Evolutionary conservation across 2,888 invertebrate genomes (phyloP).

Genomic region (Torymus tubicola): DNA sequence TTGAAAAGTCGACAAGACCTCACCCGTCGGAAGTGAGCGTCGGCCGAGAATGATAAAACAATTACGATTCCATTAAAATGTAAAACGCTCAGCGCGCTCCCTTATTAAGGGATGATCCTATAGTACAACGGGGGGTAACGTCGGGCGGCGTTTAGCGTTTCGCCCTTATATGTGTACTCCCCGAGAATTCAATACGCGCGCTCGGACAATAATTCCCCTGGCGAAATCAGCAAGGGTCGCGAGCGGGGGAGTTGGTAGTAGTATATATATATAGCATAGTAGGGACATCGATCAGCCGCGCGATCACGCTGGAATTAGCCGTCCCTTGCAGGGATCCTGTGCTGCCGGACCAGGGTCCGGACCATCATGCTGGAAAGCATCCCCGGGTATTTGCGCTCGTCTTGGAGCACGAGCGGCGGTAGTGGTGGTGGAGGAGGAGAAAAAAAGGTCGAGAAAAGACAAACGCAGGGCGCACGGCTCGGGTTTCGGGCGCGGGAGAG

Average conservation of each 20-base stretch:
- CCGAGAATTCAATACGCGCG: conserved; percentile 42
- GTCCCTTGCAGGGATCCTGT: conserved; percentile 71
- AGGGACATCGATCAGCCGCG: conserved; percentile 74
- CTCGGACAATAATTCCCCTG: conserved; percentile 63
- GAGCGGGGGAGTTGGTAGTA: conserved; percentile 63
- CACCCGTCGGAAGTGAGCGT: conserved; percentile 6
- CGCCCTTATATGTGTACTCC: not conserved
- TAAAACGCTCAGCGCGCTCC: conserved; percentile 43
- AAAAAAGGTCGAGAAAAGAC: conserved; percentile 55
- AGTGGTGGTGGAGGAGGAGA: too few species aligned
- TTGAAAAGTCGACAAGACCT: too few species aligned
- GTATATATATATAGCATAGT: too few species aligned
- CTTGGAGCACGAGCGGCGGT: too few species aligned
- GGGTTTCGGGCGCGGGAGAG: too few species aligned
- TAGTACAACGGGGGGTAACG: too few species aligned
- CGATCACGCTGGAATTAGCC: conserved; percentile 75
- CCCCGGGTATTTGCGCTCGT: too few species aligned
- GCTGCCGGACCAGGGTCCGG: conserved; percentile 41
- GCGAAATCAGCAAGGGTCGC: conserved; percentile 75
- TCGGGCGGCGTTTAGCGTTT: not conserved
- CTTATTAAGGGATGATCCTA: conserved; percentile 46
- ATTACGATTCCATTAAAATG: conserved; percentile 59
- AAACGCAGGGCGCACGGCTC: conserved; percentile 33
- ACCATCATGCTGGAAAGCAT: too few species aligned
- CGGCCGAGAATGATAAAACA: conserved; percentile 39